These are phyloP conservation scores for Aethes cnicana DNA, from an alignment of 2,888 invertebrate genomes.

Conservation along the genomic window DNA sequence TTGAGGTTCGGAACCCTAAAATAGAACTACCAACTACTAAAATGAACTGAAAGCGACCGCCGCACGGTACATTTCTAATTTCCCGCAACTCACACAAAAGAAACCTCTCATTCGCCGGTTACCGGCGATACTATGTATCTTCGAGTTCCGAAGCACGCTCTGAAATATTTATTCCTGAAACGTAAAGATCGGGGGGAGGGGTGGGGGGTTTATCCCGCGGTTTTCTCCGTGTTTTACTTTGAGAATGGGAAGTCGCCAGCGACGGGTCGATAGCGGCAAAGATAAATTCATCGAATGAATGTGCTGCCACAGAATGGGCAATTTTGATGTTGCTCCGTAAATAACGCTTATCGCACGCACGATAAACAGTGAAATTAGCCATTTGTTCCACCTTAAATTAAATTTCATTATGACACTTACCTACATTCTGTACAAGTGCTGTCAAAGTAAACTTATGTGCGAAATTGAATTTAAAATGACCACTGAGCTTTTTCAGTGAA, in stretches of 20 bases:
- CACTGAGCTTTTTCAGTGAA: no score
- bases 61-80: background rate
- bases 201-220: conserved; percentile 76
- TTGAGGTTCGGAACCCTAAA: no score
- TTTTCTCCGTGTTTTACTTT: conserved; percentile 82
- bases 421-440: no score
- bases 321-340: no score
- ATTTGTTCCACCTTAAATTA: no score
- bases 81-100: conserved; percentile 62
- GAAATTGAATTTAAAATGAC: no score
- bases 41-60: background rate
- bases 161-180: conserved; percentile 83
- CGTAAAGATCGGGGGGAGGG: conserved; percentile 78
- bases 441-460: no score
- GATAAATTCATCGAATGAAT: conserved; percentile 57
- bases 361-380: no score
- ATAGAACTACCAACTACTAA: no score
- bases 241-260: conserved; percentile 82
- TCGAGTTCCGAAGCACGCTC: conserved; percentile 82
- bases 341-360: no score
- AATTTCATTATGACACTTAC: no score
- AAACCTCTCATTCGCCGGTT: conserved; percentile 76
- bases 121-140: conserved; percentile 78
- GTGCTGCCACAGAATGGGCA: conserved; percentile 2
- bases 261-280: conserved; percentile 80